These are phyloP conservation scores for Mirounga angustirostris DNA, from an alignment of 2,113 vertebrate genomes.

Conservation along the genomic window DNA sequence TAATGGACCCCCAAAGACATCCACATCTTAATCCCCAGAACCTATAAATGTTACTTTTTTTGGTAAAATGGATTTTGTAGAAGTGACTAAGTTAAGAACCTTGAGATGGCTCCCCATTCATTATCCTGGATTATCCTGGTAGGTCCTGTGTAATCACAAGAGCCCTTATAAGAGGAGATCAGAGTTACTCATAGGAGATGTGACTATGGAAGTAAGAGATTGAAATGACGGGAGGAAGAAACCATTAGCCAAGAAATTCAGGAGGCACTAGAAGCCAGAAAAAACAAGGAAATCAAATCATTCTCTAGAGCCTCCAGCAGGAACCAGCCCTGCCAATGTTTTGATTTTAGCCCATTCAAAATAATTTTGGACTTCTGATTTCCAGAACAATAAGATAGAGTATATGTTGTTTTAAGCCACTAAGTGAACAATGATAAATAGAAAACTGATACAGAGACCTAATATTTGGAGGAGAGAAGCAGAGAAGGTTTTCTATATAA, in stretches of 20 bases:
- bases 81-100: not conserved
- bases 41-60: not conserved
- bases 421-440: not conserved
- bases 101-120: not conserved
- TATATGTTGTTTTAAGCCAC: not conserved
- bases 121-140: not conserved
- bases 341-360: not conserved
- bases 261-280: not conserved
- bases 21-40: not conserved
- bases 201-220: not conserved
- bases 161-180: not conserved
- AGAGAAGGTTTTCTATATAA: not conserved
- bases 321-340: not conserved
- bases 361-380: not conserved
- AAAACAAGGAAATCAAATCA: not conserved
- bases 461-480: not conserved
- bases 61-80: not conserved
- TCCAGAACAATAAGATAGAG: not conserved
- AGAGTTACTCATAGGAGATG: not conserved
- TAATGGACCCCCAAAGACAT: not conserved
- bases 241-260: not conserved
- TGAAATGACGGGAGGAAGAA: not conserved
- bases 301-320: not conserved
- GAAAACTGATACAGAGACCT: not conserved
- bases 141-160: not conserved